Percentiles rank a stretch among this genome's conserved stretches.
Evolutionary conservation across 2,888 invertebrate genomes (phyloP).

Genomic region (Phengaris arion): DNA sequence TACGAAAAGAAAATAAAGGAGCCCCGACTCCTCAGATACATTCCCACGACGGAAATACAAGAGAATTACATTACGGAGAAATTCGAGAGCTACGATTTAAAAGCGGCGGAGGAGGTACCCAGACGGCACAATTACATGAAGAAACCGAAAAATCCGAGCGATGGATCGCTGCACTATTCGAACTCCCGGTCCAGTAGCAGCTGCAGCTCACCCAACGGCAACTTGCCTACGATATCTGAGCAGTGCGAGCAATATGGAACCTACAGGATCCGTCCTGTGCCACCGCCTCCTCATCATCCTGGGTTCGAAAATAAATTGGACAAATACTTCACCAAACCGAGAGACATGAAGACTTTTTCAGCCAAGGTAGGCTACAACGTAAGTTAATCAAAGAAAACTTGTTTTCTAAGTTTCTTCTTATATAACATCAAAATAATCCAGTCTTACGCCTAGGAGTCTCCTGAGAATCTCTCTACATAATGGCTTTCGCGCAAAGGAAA

Average conservation of each 20-base stretch:
- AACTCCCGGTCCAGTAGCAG: slow-evolving; percentile 70
- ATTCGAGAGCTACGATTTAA: slow-evolving; percentile 69
- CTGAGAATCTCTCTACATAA: too few relatives aligned
- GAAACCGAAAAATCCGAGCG: slow-evolving; percentile 67
- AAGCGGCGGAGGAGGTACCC: slow-evolving; percentile 61
- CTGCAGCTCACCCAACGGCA: slow-evolving; percentile 69
- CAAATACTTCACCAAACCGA: slow-evolving; percentile 68
- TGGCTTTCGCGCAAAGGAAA: too few relatives aligned
- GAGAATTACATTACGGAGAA: slow-evolving; percentile 67
- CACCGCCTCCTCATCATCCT: slow-evolving; percentile 49
- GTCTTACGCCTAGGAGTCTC: too few relatives aligned
- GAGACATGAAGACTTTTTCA: slow-evolving; percentile 58
- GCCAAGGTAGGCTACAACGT: slow-evolving; percentile 55
- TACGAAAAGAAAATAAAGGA: slow-evolving; percentile 71
- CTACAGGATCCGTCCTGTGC: slow-evolving; percentile 55
- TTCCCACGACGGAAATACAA: slow-evolving; percentile 66
- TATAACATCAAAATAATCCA: too few relatives aligned
- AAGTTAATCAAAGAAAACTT: not conserved
- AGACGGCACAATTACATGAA: slow-evolving; percentile 65
- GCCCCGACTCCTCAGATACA: slow-evolving; percentile 65
- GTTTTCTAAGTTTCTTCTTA: not conserved
- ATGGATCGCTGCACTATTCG: slow-evolving; percentile 69
- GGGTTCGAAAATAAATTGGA: slow-evolving; percentile 66
- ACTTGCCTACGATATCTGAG: slow-evolving; percentile 71
- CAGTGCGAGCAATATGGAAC: slow-evolving; percentile 67